Conservation (phyloP, 2,888 invertebrate genomes). For the Aphodius sticticus region DNA sequence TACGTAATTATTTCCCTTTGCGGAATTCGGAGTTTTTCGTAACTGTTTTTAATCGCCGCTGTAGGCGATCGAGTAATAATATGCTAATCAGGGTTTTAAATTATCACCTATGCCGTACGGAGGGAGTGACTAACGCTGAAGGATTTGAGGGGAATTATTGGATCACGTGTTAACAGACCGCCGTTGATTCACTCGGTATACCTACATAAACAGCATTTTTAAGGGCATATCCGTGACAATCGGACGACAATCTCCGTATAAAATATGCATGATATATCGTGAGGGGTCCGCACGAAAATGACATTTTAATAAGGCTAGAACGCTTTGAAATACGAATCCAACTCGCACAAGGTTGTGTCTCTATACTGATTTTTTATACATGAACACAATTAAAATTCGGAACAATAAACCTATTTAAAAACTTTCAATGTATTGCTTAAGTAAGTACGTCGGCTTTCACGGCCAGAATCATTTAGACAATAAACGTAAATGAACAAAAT, state of each 20-base stretch:
- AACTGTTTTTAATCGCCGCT: neutral
- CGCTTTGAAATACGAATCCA: neutral
- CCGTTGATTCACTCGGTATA: neutral
- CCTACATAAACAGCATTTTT: neutral
- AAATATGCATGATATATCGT: neutral
- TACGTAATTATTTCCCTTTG: neutral
- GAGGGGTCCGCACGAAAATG: conserved; percentile 4
- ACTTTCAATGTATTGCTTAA: neutral
- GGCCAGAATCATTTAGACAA: no score
- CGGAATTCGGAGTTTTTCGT: conserved; percentile 4
- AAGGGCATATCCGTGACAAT: conserved; percentile 4
- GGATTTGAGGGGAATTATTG: neutral
- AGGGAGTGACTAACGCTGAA: neutral
- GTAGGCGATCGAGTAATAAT: neutral
- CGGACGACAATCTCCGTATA: neutral
- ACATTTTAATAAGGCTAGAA: neutral
- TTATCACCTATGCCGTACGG: neutral
- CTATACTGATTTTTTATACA: no score
- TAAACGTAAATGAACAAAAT: no score
- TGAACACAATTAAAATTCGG: no score
- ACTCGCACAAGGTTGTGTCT: neutral
- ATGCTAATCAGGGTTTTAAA: neutral
- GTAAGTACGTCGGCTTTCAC: no score
- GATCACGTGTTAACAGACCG: neutral
- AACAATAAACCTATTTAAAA: no score